Percentiles rank a stretch among this genome's conserved stretches.
Evolutionary conservation across 2,113 vertebrate species (phyloP).

Genomic region (Chlorodrepanis virens): DNA sequence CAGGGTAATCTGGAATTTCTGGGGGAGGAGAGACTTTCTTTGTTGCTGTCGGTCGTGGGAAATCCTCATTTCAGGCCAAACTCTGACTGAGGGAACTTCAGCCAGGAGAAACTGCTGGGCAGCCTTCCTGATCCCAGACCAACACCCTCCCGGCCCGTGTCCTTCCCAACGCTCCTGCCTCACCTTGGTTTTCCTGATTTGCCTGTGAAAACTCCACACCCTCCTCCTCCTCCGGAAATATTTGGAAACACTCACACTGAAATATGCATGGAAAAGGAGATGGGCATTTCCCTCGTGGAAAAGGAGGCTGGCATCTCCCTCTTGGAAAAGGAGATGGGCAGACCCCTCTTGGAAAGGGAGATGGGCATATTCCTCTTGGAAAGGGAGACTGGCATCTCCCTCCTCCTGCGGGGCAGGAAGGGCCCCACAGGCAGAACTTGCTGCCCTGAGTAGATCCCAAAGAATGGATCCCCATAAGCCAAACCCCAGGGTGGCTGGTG

Average conservation of each 20-base stretch:
- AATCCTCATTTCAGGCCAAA: not conserved
- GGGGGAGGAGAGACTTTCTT: not conserved
- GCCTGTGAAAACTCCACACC: slow-evolving; percentile 29
- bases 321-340: not conserved
- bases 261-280: not conserved
- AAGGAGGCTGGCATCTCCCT: not conserved
- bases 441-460: not conserved
- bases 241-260: not conserved
- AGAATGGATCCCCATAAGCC: not conserved
- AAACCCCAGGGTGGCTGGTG: not conserved
- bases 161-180: not conserved
- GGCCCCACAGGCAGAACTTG: not conserved
- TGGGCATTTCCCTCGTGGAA: not conserved
- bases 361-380: not conserved
- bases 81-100: not conserved
- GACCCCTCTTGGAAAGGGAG: not conserved
- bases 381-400: not conserved
- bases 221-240: slow-evolving; percentile 30
- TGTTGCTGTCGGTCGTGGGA: not conserved
- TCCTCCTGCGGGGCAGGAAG: not conserved
- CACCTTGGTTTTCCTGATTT: slow-evolving; percentile 41
- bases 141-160: not conserved
- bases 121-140: not conserved
- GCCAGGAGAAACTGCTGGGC: slow-evolving; percentile 5
- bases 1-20: not conserved